These are phyloP conservation scores for Agrochola circellaris DNA, from an alignment of 2,888 invertebrate species.

Conservation along the genomic window DNA sequence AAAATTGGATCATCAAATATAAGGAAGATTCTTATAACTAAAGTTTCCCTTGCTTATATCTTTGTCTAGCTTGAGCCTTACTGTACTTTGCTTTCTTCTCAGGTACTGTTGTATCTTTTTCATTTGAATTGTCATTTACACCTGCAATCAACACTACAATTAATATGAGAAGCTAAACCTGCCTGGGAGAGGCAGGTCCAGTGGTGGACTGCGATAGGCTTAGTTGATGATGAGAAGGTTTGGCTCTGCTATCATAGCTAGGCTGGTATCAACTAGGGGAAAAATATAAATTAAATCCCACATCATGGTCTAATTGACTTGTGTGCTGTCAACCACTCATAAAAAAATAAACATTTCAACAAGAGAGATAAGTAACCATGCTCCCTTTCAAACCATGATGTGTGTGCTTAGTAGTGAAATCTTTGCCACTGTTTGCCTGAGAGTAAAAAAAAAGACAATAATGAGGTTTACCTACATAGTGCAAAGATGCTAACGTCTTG, in stretches of 20 bases:
- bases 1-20: conserved; percentile 61
- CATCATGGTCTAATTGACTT: not conserved
- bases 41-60: conserved; percentile 94
- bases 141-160: conserved; percentile 73
- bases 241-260: not conserved
- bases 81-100: conserved; percentile 91
- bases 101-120: conserved; percentile 80
- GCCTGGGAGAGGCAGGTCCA: too few relatives aligned
- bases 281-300: not conserved
- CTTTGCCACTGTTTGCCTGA: not conserved
- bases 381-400: not conserved
- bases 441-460: not conserved
- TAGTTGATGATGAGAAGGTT: not conserved
- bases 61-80: conserved; percentile 94
- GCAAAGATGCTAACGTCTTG: not conserved
- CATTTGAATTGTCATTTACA: conserved; percentile 75
- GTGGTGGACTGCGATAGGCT: too few relatives aligned
- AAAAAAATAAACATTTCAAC: not conserved
- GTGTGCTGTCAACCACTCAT: not conserved
- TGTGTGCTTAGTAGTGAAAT: not conserved
- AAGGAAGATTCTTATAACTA: conserved; percentile 78
- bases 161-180: not conserved
- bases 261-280: not conserved
- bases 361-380: not conserved
- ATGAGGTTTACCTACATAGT: not conserved